Conservation (phyloP, 2,888 invertebrate species). For the Himalopsyche tibetana region DNA sequence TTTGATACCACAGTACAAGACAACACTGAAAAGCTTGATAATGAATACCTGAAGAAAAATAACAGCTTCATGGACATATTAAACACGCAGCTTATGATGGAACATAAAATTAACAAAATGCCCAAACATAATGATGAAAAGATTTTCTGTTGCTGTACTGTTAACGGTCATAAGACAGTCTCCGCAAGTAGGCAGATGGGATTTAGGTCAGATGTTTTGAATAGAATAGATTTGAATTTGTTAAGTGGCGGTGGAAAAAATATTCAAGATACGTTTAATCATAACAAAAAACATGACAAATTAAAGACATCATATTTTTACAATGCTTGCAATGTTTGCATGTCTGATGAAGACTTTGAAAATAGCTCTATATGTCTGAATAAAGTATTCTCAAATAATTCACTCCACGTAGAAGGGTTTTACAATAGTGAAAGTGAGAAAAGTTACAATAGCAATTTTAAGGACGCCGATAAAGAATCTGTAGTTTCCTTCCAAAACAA, state of each 20-base stretch:
- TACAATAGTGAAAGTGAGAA: background rate
- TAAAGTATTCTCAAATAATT: background rate
- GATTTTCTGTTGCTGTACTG: background rate
- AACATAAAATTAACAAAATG: background rate
- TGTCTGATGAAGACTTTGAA: conserved; percentile 6
- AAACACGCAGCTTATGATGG: background rate
- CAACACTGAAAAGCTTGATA: background rate
- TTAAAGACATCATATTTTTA: background rate
- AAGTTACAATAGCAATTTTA: background rate
- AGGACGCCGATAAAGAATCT: background rate
- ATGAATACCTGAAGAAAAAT: background rate
- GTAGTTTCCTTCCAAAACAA: background rate
- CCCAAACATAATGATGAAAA: background rate
- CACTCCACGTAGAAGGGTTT: background rate
- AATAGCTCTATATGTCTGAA: background rate
- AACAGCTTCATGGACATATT: background rate
- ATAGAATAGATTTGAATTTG: background rate
- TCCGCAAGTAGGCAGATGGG: background rate
- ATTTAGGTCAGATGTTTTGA: background rate
- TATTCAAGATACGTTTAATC: background rate
- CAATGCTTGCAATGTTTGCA: background rate
- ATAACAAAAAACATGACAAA: background rate
- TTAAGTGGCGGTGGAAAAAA: background rate
- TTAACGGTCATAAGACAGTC: background rate
- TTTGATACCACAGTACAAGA: background rate